These are phyloP conservation scores for Nephrotoma appendiculata DNA, from an alignment of 2,888 invertebrate genomes.

Conservation along the genomic window DNA sequence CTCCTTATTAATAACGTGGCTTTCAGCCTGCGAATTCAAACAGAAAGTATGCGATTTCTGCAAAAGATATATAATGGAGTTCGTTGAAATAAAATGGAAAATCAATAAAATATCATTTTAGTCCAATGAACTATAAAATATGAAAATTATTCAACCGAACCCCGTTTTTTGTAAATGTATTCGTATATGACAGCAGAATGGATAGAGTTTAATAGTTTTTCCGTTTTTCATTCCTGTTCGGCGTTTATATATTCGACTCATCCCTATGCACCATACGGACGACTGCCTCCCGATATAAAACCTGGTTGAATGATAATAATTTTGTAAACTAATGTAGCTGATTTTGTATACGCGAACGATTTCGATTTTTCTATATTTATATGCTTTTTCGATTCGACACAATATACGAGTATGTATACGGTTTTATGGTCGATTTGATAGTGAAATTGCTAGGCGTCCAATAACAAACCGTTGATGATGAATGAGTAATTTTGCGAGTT, in stretches of 20 bases:
- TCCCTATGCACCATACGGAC: neutral
- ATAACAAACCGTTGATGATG: neutral
- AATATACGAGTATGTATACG: neutral
- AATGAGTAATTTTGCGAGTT: no score
- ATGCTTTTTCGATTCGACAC: neutral
- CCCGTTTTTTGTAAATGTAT: neutral
- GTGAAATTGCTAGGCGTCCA: neutral
- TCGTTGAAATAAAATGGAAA: neutral
- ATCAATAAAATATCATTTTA: neutral
- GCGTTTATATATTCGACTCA: neutral
- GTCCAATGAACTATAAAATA: neutral
- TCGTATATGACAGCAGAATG: neutral
- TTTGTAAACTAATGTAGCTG: neutral
- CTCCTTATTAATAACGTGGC: no score
- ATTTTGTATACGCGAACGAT: neutral
- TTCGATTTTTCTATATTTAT: neutral
- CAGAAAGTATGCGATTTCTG: no score
- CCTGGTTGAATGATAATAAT: neutral
- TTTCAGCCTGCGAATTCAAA: no score
- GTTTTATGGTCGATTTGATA: neutral
- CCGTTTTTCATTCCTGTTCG: neutral
- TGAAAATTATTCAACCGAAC: neutral
- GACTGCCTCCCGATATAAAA: neutral
- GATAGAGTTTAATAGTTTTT: neutral
- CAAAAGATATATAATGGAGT: neutral